Conservation (phyloP, 2,888 invertebrate species). For the Scelioninae gen. 2 region DNA sequence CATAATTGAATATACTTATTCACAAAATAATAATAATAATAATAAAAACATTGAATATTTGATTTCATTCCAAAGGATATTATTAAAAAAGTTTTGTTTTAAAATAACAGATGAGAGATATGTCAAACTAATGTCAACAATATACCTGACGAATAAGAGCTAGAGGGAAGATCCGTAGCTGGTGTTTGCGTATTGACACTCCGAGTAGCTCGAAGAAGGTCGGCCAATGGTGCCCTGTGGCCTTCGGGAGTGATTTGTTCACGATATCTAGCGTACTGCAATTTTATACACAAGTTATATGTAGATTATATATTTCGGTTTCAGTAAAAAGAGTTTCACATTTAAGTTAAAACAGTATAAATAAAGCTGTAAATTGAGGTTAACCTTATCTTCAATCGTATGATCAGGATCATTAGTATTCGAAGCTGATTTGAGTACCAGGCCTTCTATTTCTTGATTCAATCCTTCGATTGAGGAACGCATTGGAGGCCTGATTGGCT, state of each 20-base stretch:
- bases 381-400: constrained; percentile 80
- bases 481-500: constrained; percentile 82
- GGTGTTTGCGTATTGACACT: constrained; percentile 92
- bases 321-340: too few relatives aligned
- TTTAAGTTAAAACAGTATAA: too few relatives aligned
- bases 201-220: constrained; percentile 80
- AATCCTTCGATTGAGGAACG: constrained; percentile 90
- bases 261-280: constrained; percentile 73
- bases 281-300: constrained; percentile 4
- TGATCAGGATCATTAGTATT: constrained; percentile 73
- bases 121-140: background rate
- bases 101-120: background rate
- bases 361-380: too few relatives aligned
- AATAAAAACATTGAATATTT: too few relatives aligned
- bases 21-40: too few relatives aligned
- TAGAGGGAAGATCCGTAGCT: constrained; percentile 81
- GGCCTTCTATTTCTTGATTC: constrained; percentile 90
- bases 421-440: constrained; percentile 79
- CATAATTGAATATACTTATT: too few relatives aligned
- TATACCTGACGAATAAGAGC: constrained; percentile 84
- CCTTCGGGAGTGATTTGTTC: constrained; percentile 88
- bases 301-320: too few relatives aligned
- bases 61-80: constrained; percentile 1
- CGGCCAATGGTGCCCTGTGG: constrained; percentile 89
- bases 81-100: constrained; percentile 3